Percentiles rank a stretch among this genome's conserved stretches.
phyloP scores from a whole-genome alignment of 2,797 vertebrate genomes.

The Crocidura indochinensis region DNA sequence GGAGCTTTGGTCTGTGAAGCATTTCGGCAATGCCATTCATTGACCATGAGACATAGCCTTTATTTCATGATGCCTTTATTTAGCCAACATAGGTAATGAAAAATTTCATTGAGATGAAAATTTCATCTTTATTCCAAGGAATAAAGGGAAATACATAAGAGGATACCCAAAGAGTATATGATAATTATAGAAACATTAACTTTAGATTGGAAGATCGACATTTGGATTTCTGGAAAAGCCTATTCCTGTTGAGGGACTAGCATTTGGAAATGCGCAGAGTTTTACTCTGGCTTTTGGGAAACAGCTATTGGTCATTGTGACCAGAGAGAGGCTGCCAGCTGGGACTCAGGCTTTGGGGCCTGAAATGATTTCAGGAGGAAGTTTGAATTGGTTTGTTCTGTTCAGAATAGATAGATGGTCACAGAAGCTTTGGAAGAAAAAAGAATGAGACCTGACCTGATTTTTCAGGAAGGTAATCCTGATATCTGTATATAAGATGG shows the following conservation, averaged over 20 bases:
- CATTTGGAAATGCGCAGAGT: neutral
- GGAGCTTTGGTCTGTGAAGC: neutral
- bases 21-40: neutral
- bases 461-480: neutral
- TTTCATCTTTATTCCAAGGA: neutral
- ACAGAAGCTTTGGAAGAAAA: neutral
- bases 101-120: neutral
- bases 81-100: neutral
- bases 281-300: neutral
- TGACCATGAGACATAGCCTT: neutral
- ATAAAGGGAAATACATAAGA: neutral
- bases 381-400: neutral
- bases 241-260: neutral
- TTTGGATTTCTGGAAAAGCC: neutral
- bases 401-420: neutral
- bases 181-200: neutral
- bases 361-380: neutral
- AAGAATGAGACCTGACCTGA: neutral
- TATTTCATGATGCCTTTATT: neutral
- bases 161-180: neutral
- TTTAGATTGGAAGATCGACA: too few species aligned
- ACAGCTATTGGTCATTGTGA: rapidly evolving
- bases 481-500: neutral
- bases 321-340: neutral
- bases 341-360: neutral